These are phyloP conservation scores for Vultur gryphus DNA, from an alignment of 2,797 vertebrate species.

Conservation along the genomic window DNA sequence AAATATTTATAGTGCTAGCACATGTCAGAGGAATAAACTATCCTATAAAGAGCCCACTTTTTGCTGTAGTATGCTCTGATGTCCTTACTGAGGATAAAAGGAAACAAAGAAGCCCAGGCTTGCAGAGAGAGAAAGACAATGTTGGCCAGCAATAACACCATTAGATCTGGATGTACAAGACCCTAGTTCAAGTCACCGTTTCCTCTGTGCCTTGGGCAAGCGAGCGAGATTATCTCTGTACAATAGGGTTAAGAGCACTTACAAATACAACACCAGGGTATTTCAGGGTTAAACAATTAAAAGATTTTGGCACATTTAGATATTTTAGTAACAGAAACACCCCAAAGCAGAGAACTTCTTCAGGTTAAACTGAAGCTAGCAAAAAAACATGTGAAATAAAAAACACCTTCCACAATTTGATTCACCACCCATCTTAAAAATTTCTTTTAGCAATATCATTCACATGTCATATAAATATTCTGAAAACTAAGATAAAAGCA, in stretches of 20 bases:
- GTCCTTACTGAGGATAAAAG: conserved; percentile 59
- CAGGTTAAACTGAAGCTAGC: neutral
- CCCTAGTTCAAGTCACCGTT: neutral
- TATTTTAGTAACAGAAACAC: neutral
- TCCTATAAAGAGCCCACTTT: conserved; percentile 47
- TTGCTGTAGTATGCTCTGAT: conserved; percentile 52
- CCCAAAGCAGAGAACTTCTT: neutral
- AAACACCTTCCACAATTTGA: neutral
- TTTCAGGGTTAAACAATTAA: neutral
- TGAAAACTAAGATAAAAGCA: neutral
- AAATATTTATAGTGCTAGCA: conserved; percentile 46
- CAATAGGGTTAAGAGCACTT: neutral
- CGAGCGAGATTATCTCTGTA: neutral
- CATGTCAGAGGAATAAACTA: conserved; percentile 67
- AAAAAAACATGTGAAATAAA: neutral
- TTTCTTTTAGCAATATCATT: neutral
- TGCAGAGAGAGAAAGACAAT: neutral
- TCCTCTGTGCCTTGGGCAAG: neutral
- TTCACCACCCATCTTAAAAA: neutral
- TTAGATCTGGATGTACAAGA: neutral
- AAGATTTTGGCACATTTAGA: neutral
- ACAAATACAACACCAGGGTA: neutral
- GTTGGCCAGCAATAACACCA: neutral
- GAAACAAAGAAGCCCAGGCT: neutral
- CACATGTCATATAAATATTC: neutral